phyloP scores from a whole-genome alignment of 2,888 invertebrate species.

The Drosophila maculinotata region DNA sequence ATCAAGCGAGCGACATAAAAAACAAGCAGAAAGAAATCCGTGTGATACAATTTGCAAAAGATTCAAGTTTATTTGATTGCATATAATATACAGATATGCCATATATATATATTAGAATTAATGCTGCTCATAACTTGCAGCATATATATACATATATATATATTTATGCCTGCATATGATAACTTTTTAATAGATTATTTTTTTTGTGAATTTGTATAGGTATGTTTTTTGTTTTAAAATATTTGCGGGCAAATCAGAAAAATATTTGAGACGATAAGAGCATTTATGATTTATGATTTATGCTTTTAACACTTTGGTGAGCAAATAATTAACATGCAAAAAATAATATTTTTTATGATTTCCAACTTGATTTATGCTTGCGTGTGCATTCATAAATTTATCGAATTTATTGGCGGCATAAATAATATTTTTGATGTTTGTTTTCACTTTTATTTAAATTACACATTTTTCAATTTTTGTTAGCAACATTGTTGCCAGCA shows the following conservation, averaged over 20 bases:
- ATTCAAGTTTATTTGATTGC: slow-evolving; percentile 28
- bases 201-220: slow-evolving; percentile 10
- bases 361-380: slow-evolving; percentile 1
- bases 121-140: slow-evolving; percentile 21
- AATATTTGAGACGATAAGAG: slow-evolving; percentile 40
- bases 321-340: slow-evolving; percentile 15
- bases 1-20: slow-evolving; percentile 24
- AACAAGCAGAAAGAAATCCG: slow-evolving; percentile 33
- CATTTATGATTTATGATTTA: slow-evolving; percentile 23
- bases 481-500: slow-evolving; percentile 69
- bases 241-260: slow-evolving; percentile 17
- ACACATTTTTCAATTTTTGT: slow-evolving; percentile 6
- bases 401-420: slow-evolving; percentile 12
- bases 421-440: slow-evolving; percentile 8
- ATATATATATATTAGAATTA: background rate
- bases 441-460: slow-evolving; percentile 27
- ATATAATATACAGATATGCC: background rate
- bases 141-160: slow-evolving; percentile 4
- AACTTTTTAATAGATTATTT: slow-evolving; percentile 44
- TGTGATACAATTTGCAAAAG: slow-evolving; percentile 30
- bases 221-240: background rate
- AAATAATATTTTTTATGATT: slow-evolving; percentile 5
- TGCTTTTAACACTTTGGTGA: slow-evolving; percentile 14
- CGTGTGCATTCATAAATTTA: slow-evolving; percentile 8
- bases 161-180: slow-evolving; percentile 66